These are phyloP conservation scores for Meles meles DNA, from an alignment of 2,113 vertebrate genomes.

Conservation along the genomic window DNA sequence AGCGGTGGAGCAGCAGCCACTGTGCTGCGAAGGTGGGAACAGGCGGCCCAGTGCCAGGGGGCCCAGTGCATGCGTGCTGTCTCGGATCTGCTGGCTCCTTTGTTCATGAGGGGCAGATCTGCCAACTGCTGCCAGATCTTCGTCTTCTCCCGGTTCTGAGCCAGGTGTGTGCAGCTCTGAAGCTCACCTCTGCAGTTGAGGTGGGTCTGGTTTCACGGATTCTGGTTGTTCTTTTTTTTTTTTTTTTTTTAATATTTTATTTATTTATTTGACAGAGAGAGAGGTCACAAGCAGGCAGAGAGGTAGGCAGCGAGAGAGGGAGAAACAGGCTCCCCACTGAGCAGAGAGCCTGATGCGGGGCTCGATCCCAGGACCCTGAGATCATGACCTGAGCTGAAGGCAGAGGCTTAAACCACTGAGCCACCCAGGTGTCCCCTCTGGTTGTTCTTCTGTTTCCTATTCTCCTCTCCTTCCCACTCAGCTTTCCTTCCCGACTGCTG, in stretches of 20 bases:
- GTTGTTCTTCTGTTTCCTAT: not conserved
- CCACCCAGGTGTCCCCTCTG: too few relatives aligned
- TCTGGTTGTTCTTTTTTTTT: not conserved
- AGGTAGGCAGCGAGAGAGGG: too few relatives aligned
- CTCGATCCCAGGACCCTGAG: too few relatives aligned
- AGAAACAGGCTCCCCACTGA: too few relatives aligned
- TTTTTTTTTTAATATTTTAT: too few relatives aligned
- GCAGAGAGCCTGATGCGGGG: too few relatives aligned
- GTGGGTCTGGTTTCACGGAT: not conserved
- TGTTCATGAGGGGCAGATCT: too few relatives aligned
- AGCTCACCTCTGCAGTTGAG: not conserved
- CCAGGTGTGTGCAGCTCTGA: not conserved
- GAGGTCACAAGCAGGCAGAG: too few relatives aligned
- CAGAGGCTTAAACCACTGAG: too few relatives aligned
- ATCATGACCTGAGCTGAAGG: too few relatives aligned
- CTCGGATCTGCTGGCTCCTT: not conserved
- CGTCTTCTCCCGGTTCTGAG: not conserved
- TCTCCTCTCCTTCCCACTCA: not conserved
- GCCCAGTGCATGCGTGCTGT: not conserved
- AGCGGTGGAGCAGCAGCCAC: not conserved
- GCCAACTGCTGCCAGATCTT: not conserved
- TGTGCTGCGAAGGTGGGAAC: not conserved
- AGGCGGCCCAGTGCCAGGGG: not conserved
- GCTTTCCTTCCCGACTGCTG: not conserved
- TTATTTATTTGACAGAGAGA: too few relatives aligned